A percentile compares a stretch with the other conserved stretches of the same genome.
Evolutionary conservation across 30 jellyfish, hydroid and myxozoan genomes (phyloP).

Genomic region (Rhopilema esculentum): DNA sequence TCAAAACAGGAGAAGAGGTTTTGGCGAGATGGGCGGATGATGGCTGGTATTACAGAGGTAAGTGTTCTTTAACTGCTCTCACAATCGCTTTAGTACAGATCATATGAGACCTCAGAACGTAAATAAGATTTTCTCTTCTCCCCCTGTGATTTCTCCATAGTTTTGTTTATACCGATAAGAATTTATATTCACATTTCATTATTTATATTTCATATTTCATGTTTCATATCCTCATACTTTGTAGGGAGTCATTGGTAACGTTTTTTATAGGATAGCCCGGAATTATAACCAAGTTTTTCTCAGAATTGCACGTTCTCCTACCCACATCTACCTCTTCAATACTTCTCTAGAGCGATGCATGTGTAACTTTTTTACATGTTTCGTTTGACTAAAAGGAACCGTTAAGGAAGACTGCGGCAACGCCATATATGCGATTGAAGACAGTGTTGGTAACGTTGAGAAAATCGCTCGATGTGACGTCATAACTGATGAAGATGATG

Average conservation of each 20-base stretch:
- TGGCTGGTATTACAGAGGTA: constrained; percentile 97
- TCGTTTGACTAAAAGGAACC: constrained; percentile 16
- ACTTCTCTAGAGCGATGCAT: not conserved
- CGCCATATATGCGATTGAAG: constrained; percentile 73
- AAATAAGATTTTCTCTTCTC: not conserved
- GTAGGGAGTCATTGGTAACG: too few relatives aligned
- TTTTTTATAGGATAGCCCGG: too few relatives aligned
- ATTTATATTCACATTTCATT: too few relatives aligned
- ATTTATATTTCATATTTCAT: too few relatives aligned
- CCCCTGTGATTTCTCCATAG: not conserved
- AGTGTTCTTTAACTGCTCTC: not conserved
- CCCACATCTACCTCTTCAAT: not conserved
- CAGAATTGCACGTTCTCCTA: too few relatives aligned
- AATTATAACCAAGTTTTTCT: too few relatives aligned
- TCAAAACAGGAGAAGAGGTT: constrained; percentile 77
- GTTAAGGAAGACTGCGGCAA: constrained; percentile 63
- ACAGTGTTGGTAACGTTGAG: constrained; percentile 86
- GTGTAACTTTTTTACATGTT: not conserved
- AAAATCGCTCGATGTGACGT: constrained; percentile 72
- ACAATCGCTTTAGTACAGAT: not conserved
- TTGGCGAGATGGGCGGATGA: constrained; percentile 90
- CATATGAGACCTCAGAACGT: not conserved
- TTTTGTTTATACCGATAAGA: too few relatives aligned
- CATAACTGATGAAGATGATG: constrained; percentile 83
- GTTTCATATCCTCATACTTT: too few relatives aligned